Conservation (phyloP, 2,888 invertebrate species). For the Nephrocerus scutellatus region DNA sequence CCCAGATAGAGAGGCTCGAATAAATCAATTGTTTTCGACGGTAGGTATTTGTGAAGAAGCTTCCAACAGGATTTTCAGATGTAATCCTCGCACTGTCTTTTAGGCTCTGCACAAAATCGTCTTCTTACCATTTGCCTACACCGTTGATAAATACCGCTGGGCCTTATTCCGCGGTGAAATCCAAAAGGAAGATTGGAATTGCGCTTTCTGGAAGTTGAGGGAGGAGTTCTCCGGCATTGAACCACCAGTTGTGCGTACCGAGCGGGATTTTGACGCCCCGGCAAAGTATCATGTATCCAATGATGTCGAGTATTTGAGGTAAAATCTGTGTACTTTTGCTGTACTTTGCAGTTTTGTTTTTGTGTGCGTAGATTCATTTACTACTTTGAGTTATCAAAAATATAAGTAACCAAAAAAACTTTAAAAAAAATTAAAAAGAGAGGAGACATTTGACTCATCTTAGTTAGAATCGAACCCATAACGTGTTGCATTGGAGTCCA, state of each 20-base stretch:
- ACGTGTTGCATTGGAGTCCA: no score
- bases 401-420: no score
- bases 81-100: no score
- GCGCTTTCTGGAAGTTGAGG: constrained; percentile 61
- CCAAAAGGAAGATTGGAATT: constrained; percentile 56
- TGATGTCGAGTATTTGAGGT: constrained; percentile 64
- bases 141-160: constrained; percentile 60
- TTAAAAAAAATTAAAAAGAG: no score
- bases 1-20: constrained; percentile 53
- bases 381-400: no score
- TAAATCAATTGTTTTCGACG: constrained; percentile 59
- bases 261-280: constrained; percentile 67
- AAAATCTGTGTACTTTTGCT: no score
- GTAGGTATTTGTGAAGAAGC: no score
- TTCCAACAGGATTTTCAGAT: no score
- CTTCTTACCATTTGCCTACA: constrained; percentile 59
- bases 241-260: constrained; percentile 58
- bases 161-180: constrained; percentile 57
- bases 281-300: constrained; percentile 69
- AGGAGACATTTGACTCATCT: no score
- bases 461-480: no score
- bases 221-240: constrained; percentile 59
- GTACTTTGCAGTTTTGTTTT: no score
- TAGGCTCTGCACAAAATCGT: constrained; percentile 53
- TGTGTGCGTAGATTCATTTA: no score